Evolutionary conservation across 2,113 vertebrate genomes (phyloP).

Genomic region (Phodopus roborovskii): DNA sequence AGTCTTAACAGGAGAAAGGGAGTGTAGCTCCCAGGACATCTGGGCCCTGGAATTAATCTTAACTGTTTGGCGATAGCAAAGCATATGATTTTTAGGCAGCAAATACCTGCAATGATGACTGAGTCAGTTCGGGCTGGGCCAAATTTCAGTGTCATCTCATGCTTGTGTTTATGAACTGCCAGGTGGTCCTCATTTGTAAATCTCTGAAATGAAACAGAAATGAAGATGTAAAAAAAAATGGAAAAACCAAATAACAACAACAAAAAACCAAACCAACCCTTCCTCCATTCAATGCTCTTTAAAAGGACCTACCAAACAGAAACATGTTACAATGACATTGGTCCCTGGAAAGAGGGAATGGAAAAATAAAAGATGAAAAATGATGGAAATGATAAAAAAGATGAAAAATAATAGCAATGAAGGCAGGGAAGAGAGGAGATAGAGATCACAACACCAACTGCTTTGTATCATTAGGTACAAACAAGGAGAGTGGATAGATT

Average conservation of each 20-base stretch:
- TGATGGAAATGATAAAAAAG: not conserved
- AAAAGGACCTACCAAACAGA: conserved; percentile 64
- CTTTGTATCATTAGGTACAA: conserved; percentile 72
- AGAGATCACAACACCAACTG: conserved; percentile 43
- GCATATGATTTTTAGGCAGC: conserved; percentile 64
- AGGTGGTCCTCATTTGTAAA: conserved; percentile 99
- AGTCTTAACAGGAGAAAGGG: conserved; percentile 78
- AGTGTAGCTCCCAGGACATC: conserved; percentile 79
- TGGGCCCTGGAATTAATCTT: conserved; percentile 84
- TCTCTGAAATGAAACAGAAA: conserved; percentile 89
- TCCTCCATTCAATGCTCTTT: conserved; percentile 50
- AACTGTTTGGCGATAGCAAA: conserved; percentile 75
- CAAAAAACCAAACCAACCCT: not conserved
- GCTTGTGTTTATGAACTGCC: conserved; percentile 99
- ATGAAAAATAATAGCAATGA: conserved; percentile 18
- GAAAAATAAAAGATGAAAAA: conserved; percentile 31
- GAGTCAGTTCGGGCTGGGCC: conserved; percentile 97
- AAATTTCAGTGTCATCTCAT: conserved; percentile 99
- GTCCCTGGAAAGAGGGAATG: conserved; percentile 22
- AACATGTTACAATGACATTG: conserved; percentile 26
- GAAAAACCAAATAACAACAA: not conserved
- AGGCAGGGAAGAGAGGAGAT: not conserved
- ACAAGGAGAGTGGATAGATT: conserved; percentile 74
- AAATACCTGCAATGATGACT: conserved; percentile 97
- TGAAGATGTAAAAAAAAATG: conserved; percentile 57